Evolutionary conservation across 2,888 invertebrate species (phyloP).

Genomic region (Volucella inflata): DNA sequence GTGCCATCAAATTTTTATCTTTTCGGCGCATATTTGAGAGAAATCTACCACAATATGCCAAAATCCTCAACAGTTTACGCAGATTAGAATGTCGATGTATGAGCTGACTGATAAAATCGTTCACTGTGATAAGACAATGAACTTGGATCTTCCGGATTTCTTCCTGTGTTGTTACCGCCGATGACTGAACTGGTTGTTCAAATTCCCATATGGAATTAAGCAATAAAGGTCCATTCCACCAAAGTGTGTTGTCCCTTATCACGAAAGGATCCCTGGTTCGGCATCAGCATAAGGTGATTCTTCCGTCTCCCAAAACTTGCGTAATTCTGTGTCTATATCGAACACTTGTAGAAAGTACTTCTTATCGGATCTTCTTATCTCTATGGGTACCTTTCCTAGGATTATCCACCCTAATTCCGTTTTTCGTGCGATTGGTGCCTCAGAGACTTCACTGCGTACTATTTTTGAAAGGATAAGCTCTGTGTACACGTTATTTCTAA

Average conservation of each 20-base stretch:
- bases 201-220: conserved; percentile 9
- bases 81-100: too few species aligned
- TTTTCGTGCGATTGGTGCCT: conserved; percentile 23
- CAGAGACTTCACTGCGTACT: not conserved
- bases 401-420: conserved; percentile 30
- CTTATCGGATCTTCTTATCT: too few species aligned
- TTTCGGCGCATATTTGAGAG: conserved; percentile 3
- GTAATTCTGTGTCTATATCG: too few species aligned
- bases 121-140: conserved; percentile 10
- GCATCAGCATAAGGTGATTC: not conserved
- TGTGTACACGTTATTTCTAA: conserved; percentile 19
- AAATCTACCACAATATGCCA: conserved; percentile 6
- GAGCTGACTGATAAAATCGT: too few species aligned
- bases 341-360: too few species aligned
- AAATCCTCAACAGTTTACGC: not conserved
- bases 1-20: not conserved
- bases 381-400: too few species aligned
- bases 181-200: conserved; percentile 1
- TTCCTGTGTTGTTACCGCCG: conserved; percentile 1
- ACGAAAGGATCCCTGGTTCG: not conserved
- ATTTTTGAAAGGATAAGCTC: too few species aligned
- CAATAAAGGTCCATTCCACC: conserved; percentile 24
- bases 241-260: not conserved
- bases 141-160: conserved; percentile 9
- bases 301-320: not conserved